phyloP scores from a whole-genome alignment of 2,888 invertebrate genomes.

The Hylaea fasciaria region DNA sequence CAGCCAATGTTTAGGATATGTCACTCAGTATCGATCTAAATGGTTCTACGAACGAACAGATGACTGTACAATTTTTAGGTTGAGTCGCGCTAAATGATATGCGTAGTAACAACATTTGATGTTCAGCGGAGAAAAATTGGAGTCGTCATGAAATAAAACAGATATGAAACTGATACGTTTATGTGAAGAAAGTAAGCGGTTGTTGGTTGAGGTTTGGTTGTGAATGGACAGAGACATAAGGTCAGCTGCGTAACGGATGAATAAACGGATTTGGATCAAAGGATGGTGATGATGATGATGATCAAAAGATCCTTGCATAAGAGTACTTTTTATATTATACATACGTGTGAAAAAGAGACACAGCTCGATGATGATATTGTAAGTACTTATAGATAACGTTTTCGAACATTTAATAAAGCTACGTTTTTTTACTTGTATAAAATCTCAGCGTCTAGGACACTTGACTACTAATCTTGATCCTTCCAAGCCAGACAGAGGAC shows the following conservation, averaged over 20 bases:
- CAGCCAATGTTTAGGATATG: constrained; percentile 34
- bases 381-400: no score
- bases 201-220: background rate
- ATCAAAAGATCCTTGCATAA: no score
- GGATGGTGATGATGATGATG: no score
- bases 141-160: constrained; percentile 21
- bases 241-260: no score
- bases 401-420: no score
- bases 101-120: constrained; percentile 28
- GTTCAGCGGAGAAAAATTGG: constrained; percentile 27
- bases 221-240: no score
- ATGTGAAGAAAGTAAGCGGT: background rate
- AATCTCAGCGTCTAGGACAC: background rate
- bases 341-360: no score
- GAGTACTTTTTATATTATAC: no score
- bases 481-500: constrained; percentile 12
- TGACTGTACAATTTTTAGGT: constrained; percentile 30
- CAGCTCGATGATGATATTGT: no score
- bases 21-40: constrained; percentile 34
- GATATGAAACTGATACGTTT: background rate
- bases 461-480: background rate
- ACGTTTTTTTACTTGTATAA: background rate
- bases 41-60: constrained; percentile 34
- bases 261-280: no score
- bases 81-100: constrained; percentile 25